A percentile compares a stretch with the other conserved stretches of the same genome.
Conservation (phyloP, 2,113 vertebrate species). For the Oceanodroma tethys region DNA sequence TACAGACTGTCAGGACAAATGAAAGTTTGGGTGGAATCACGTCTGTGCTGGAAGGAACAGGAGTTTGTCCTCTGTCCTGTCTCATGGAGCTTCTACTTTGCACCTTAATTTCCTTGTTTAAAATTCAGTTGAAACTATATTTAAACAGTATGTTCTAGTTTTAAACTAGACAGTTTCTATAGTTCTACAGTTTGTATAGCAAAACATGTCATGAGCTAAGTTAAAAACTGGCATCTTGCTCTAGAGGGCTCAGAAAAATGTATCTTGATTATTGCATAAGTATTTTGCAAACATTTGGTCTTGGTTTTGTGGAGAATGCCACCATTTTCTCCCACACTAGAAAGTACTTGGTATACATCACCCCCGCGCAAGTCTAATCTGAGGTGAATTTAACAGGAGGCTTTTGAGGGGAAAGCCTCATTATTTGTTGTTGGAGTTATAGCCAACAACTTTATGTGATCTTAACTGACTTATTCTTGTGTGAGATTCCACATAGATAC, state of each 20-base stretch:
- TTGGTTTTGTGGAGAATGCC: background rate
- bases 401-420: background rate
- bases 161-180: too few species aligned
- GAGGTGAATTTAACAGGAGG: background rate
- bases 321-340: background rate
- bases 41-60: background rate
- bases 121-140: background rate
- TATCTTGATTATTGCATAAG: background rate
- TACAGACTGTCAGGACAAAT: background rate
- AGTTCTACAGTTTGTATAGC: background rate
- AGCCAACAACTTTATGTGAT: background rate
- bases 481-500: background rate
- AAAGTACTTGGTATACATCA: background rate
- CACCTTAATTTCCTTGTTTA: background rate
- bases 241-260: background rate
- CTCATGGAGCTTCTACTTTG: background rate
- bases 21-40: background rate
- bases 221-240: background rate
- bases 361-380: rapidly evolving
- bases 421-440: background rate
- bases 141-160: background rate
- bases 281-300: background rate
- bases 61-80: background rate
- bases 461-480: background rate
- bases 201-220: background rate